Percentiles rank a stretch among this genome's conserved stretches.
Conservation (phyloP, 2,113 vertebrate genomes). For the Malurus melanocephalus region DNA sequence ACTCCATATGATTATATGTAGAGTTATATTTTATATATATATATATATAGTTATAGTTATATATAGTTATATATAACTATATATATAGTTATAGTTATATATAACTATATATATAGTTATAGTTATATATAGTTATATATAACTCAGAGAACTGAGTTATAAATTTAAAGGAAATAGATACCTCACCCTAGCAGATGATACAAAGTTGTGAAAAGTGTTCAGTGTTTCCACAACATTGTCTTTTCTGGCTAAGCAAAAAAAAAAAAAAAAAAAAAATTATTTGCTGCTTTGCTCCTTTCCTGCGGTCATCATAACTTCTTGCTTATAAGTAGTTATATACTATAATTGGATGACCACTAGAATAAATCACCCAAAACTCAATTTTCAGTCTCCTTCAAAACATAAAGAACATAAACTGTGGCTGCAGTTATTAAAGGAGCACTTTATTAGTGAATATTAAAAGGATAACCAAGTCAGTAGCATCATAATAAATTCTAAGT, state of each 20-base stretch:
- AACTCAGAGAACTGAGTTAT: neutral
- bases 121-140: neutral
- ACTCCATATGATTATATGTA: neutral
- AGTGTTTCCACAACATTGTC: neutral
- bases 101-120: neutral
- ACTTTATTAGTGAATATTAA: slow-evolving; percentile 22
- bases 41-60: neutral
- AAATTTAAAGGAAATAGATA: neutral
- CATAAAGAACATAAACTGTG: neutral
- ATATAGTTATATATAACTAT: neutral
- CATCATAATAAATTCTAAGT: neutral
- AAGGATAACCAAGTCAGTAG: neutral
- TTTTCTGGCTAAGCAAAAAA: neutral
- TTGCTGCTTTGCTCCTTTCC: neutral
- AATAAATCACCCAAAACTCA: neutral
- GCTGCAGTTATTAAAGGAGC: neutral
- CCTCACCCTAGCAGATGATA: neutral
- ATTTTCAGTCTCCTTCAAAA: neutral
- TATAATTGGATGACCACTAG: neutral
- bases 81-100: neutral
- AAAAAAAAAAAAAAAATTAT: neutral
- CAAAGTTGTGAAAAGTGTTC: neutral
- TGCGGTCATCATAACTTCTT: neutral
- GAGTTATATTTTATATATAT: neutral
- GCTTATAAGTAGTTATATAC: neutral